phyloP scores from a whole-genome alignment of 2,888 invertebrate species.

The Atrina japonica region DNA sequence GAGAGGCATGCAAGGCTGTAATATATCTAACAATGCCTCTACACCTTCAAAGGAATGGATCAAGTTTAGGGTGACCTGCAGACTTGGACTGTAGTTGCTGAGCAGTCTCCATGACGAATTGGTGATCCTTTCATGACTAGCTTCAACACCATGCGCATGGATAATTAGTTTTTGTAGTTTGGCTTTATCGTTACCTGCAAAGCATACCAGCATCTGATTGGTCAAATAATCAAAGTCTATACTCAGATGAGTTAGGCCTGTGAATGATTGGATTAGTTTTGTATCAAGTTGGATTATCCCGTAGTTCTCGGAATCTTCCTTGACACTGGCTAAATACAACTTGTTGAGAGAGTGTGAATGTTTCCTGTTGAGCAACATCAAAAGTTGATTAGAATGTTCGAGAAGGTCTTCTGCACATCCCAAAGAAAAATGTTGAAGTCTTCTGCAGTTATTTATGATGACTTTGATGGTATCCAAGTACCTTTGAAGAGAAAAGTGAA shows the following conservation, averaged over 20 bases:
- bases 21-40: conserved; percentile 84
- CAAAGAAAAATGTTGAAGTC: conserved; percentile 82
- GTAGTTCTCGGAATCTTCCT: conserved; percentile 87
- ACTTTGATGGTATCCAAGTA: conserved; percentile 80
- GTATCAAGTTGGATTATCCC: conserved; percentile 84
- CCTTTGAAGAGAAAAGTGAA: conserved; percentile 55
- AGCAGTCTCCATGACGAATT: conserved; percentile 86
- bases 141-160: conserved; percentile 87
- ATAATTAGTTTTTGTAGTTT: conserved; percentile 83
- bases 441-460: conserved; percentile 81
- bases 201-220: conserved; percentile 70
- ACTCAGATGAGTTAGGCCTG: conserved; percentile 84
- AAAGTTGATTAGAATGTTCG: conserved; percentile 79
- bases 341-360: conserved; percentile 84
- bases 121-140: conserved; percentile 85
- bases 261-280: conserved; percentile 84
- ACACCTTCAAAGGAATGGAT: conserved; percentile 88
- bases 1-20: conserved; percentile 87
- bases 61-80: conserved; percentile 84
- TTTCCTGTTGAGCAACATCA: conserved; percentile 81
- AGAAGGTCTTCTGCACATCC: conserved; percentile 84
- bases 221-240: conserved; percentile 81
- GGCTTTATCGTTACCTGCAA: conserved; percentile 59
- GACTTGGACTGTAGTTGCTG: conserved; percentile 82
- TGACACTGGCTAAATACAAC: conserved; percentile 87